A percentile compares a stretch with the other conserved stretches of the same genome.
Evolutionary conservation across 1,140 invertebrate genomes (phyloP).

Genomic region (Calycopis cecrops): DNA sequence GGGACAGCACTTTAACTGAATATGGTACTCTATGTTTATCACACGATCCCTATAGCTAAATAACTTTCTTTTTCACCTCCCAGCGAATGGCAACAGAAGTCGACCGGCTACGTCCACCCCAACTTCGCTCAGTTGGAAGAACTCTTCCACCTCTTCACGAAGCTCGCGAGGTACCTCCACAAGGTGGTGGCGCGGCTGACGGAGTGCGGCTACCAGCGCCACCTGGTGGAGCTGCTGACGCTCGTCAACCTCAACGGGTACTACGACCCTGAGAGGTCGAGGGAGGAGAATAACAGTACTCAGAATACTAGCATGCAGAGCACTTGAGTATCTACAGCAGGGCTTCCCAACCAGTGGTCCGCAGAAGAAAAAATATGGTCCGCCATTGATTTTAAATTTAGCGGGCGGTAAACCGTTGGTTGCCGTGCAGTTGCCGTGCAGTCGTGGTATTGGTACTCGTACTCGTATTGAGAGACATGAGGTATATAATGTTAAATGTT

Average conservation of each 20-base stretch:
- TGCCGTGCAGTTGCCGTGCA: too few relatives aligned
- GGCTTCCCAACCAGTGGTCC: too few relatives aligned
- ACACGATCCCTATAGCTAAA: too few relatives aligned
- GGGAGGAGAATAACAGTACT: slow-evolving; percentile 38
- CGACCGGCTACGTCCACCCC: slow-evolving; percentile 56
- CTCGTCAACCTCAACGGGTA: slow-evolving; percentile 70
- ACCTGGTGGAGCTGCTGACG: slow-evolving; percentile 61
- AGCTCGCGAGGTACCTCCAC: slow-evolving; percentile 63
- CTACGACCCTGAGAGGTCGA: slow-evolving; percentile 52
- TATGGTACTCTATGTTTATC: too few relatives aligned
- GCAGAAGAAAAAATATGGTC: too few relatives aligned
- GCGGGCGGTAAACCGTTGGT: too few relatives aligned
- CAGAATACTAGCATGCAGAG: slow-evolving; percentile 22
- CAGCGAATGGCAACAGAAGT: slow-evolving; percentile 67
- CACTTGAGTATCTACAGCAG: too few relatives aligned
- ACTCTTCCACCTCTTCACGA: slow-evolving; percentile 63
- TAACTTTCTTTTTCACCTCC: slow-evolving; percentile 23
- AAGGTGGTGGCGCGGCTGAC: slow-evolving; percentile 62
- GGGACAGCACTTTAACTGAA: too few relatives aligned
- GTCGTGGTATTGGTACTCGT: too few relatives aligned
- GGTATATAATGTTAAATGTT: too few relatives aligned
- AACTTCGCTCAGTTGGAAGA: slow-evolving; percentile 58
- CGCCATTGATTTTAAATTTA: too few relatives aligned
- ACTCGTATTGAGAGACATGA: too few relatives aligned
- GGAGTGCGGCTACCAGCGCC: slow-evolving; percentile 70